phyloP scores from a whole-genome alignment of 37 sponge, comb jelly and placozoan genomes.

The Halichondria panicea region DNA sequence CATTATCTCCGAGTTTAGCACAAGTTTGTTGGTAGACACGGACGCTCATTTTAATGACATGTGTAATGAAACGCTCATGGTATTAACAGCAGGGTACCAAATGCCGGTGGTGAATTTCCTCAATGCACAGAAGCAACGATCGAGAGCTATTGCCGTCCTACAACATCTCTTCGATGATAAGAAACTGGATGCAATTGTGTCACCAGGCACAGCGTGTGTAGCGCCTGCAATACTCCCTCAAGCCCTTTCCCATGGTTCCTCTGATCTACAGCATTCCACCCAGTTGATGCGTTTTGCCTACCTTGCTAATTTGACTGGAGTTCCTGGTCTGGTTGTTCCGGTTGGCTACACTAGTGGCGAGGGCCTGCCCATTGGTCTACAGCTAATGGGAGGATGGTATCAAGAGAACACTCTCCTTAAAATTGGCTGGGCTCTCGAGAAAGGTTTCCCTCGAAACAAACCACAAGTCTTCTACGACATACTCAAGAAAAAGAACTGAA shows the following conservation, averaged over 20 bases:
- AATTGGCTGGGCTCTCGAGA: constrained; percentile 78
- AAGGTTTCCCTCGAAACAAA: constrained; percentile 14
- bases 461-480: constrained; percentile 59
- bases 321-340: constrained; percentile 70
- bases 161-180: constrained; percentile 44
- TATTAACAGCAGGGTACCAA: not conserved
- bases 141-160: constrained; percentile 43
- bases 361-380: constrained; percentile 82
- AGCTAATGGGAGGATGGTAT: constrained; percentile 88
- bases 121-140: constrained; percentile 72
- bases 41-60: constrained; percentile 56
- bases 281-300: constrained; percentile 50
- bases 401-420: constrained; percentile 75
- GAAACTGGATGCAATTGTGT: constrained; percentile 56
- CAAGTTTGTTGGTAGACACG: constrained; percentile 15
- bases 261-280: constrained; percentile 20
- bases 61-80: constrained; percentile 49
- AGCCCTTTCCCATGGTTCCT: constrained; percentile 37
- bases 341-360: constrained; percentile 61
- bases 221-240: constrained; percentile 41
- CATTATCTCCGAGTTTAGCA: constrained; percentile 57
- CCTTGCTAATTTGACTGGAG: constrained; percentile 72
- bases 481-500: too few relatives aligned
- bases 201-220: constrained; percentile 58
- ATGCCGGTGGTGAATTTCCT: constrained; percentile 31